Evolutionary conservation across 1,140 invertebrate genomes (phyloP), one percentile per base, ranked within the genome.

Genomic region (Plectrocnemia conspersa): DNA sequence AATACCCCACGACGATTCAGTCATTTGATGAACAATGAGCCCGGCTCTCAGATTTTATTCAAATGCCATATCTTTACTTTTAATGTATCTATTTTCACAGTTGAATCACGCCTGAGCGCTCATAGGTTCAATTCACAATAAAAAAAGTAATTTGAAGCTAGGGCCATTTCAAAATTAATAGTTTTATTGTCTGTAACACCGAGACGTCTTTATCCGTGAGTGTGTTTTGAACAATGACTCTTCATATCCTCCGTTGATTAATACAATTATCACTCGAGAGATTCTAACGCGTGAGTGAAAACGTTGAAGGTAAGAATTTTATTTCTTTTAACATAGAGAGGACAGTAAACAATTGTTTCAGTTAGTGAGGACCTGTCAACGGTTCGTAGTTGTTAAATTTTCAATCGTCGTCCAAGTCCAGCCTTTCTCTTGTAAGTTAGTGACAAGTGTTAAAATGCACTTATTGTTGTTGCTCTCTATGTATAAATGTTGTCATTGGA

Each of bases 161-260:
- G n/a, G n/a, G n/a, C n/a, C n/a, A n/a, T 38, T 9, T 13, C 32
- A 22, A 23, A 50, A 50, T 50, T 50, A 50, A 50, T 50, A 35
- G 47, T 50, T 38, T 23, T 50, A 50, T 50, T 50, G 47, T 50
- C 40, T 24, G 22, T 24, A 10, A 48, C 32, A 15, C 2, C 40
- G 47, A 38, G n/a, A 38, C 13, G 47, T 36, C 33, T 50, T 50
- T 35, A 38, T 45, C 40, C 44, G 11, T 18, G n/a, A 2, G 25
- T n/a, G n/a, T 16, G 11, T 7, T 11, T 10, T 1, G 42, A 21
- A 50, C 47, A 50, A 38, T 50, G 36, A 27, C 3, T 35, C 11
- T 35, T 11, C 16, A 11, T 11, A 11, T 35, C 32, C 16, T 35
- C 32, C 11, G 32, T 13, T 35, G 11, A 45, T 5, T 45, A 22